These are phyloP conservation scores for Intellagama lesueurii DNA, from an alignment of 2,797 vertebrate species.

Conservation along the genomic window DNA sequence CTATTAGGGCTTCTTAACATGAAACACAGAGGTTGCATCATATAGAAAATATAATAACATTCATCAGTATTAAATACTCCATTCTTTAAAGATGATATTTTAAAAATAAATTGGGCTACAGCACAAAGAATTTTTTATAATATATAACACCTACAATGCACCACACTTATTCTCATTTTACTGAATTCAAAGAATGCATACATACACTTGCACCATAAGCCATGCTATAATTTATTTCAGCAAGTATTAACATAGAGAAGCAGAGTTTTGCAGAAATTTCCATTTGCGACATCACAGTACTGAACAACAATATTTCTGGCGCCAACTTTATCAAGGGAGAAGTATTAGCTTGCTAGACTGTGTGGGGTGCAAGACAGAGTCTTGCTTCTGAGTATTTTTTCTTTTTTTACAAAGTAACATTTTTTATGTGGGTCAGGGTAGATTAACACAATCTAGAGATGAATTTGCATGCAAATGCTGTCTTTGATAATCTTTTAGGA, in stretches of 20 bases:
- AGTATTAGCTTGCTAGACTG: not conserved
- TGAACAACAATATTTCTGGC: not conserved
- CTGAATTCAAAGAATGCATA: not conserved
- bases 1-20: not conserved
- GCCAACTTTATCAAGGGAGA: not conserved
- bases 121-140: not conserved
- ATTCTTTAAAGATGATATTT: not conserved
- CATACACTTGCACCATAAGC: not conserved
- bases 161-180: not conserved
- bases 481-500: not conserved
- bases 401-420: constrained; percentile 2
- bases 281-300: not conserved
- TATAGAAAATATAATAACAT: not conserved
- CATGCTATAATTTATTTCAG: not conserved
- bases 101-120: not conserved
- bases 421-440: not conserved
- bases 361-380: not conserved
- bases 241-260: not conserved
- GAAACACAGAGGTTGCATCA: not conserved
- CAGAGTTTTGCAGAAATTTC: not conserved
- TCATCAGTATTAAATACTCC: not conserved
- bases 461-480: not conserved
- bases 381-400: constrained; percentile 1
- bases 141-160: not conserved
- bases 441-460: not conserved